Conservation (phyloP, 2,113 vertebrate genomes). For the Dunckerocampus dactyliophorus region DNA sequence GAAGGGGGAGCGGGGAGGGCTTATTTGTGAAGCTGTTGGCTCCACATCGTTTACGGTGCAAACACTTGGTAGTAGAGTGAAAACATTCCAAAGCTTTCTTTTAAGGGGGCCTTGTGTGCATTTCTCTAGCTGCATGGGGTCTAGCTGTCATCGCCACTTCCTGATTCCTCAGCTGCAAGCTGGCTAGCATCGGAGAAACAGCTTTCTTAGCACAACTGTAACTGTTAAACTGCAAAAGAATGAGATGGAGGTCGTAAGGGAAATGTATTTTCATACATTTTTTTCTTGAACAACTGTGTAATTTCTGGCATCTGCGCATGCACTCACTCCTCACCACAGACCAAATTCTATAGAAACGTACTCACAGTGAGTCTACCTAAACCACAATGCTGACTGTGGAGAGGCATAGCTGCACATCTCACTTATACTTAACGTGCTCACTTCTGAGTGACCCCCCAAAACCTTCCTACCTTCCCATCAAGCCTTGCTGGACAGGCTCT, state of each 20-base stretch:
- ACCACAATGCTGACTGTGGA: constrained; percentile 32
- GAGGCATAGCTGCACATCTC: constrained; percentile 27
- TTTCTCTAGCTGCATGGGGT: constrained; percentile 42
- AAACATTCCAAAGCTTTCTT: constrained; percentile 60
- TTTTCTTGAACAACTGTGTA: constrained; percentile 51
- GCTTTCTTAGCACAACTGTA: constrained; percentile 17
- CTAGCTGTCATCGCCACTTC: constrained; percentile 47
- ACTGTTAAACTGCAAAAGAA: constrained; percentile 44
- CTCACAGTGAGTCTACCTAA: constrained; percentile 27
- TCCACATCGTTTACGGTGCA: constrained; percentile 40
- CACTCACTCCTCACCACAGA: constrained; percentile 40
- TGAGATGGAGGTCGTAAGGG: constrained; percentile 36
- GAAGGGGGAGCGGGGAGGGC: not conserved
- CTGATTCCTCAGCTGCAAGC: constrained; percentile 56
- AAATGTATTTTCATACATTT: constrained; percentile 56
- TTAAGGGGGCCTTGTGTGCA: constrained; percentile 23
- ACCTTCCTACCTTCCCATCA: constrained; percentile 18
- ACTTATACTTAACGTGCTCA: constrained; percentile 12
- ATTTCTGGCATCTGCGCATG: constrained; percentile 59
- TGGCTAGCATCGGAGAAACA: not conserved
- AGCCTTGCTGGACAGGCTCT: constrained; percentile 43
- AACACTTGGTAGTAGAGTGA: constrained; percentile 48
- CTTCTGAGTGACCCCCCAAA: not conserved
- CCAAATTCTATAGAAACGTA: constrained; percentile 37
- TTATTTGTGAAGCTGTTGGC: constrained; percentile 61